A percentile compares a stretch with the other conserved stretches of the same genome.
Evolutionary conservation across 1,140 invertebrate species (phyloP).

Genomic region (Bacillus rossius): DNA sequence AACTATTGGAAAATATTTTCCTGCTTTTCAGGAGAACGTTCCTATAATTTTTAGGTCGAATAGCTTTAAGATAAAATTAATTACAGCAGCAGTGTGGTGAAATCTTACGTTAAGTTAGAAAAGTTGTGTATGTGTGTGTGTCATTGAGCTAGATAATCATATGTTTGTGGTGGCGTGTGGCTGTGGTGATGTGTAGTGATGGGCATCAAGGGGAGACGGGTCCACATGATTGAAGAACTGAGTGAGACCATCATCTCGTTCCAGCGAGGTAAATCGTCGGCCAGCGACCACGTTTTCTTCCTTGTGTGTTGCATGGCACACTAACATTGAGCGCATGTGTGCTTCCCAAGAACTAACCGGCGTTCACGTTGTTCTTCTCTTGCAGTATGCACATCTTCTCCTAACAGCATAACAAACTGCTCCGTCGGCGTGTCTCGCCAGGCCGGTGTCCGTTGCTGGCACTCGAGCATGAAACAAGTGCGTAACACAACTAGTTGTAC

Average conservation of each 20-base stretch:
- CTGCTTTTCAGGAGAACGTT: too few relatives aligned
- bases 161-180: conserved; percentile 37
- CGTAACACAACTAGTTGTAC: background rate
- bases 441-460: too few relatives aligned
- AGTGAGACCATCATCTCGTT: conserved; percentile 97
- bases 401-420: too few relatives aligned
- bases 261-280: conserved; percentile 82
- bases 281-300: background rate
- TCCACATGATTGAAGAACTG: conserved; percentile 96
- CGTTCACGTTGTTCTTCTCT: too few relatives aligned
- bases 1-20: too few relatives aligned
- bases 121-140: background rate
- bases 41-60: too few relatives aligned
- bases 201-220: conserved; percentile 95
- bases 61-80: too few relatives aligned
- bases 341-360: too few relatives aligned
- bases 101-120: background rate
- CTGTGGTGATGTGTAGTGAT: conserved; percentile 63
- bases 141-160: background rate
- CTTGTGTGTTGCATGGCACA: background rate
- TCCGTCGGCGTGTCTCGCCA: too few relatives aligned
- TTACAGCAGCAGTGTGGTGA: too few relatives aligned
- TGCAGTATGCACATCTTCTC: too few relatives aligned
- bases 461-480: background rate
- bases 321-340: background rate